Evolutionary conservation across 2,888 invertebrate genomes (phyloP).

Genomic region (Polyploca ridens): DNA sequence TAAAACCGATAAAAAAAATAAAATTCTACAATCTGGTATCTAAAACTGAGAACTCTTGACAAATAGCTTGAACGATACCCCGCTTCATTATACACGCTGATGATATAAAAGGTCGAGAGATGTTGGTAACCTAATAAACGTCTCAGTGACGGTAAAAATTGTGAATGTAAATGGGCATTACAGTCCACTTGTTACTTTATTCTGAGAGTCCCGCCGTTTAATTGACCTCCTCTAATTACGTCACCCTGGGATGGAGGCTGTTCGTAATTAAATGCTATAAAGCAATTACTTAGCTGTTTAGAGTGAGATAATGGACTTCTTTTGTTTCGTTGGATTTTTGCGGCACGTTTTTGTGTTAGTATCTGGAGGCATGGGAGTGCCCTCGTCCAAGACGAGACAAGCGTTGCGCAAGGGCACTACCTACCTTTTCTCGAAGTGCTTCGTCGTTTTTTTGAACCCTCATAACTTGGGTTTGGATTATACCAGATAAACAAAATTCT

Average conservation of each 20-base stretch:
- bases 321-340: background rate
- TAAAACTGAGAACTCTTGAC: background rate
- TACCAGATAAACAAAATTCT: too few relatives aligned
- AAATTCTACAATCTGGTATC: background rate
- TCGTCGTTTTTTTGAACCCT: too few relatives aligned
- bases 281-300: constrained; percentile 19
- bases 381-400: too few relatives aligned
- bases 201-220: background rate
- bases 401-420: too few relatives aligned
- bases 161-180: constrained; percentile 2
- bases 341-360: background rate
- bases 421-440: too few relatives aligned
- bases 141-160: background rate
- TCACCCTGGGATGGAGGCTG: constrained; percentile 3
- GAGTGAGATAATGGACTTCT: background rate
- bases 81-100: background rate
- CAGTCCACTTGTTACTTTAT: background rate
- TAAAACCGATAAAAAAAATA: too few relatives aligned
- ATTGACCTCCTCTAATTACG: constrained; percentile 18
- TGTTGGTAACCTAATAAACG: constrained; percentile 4
- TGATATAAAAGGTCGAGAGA: background rate
- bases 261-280: constrained; percentile 20
- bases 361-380: too few relatives aligned
- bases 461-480: too few relatives aligned
- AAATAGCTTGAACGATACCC: background rate